Evolutionary conservation across 2,797 vertebrate species (phyloP).

Genomic region (Brachyrhaphis roseni): DNA sequence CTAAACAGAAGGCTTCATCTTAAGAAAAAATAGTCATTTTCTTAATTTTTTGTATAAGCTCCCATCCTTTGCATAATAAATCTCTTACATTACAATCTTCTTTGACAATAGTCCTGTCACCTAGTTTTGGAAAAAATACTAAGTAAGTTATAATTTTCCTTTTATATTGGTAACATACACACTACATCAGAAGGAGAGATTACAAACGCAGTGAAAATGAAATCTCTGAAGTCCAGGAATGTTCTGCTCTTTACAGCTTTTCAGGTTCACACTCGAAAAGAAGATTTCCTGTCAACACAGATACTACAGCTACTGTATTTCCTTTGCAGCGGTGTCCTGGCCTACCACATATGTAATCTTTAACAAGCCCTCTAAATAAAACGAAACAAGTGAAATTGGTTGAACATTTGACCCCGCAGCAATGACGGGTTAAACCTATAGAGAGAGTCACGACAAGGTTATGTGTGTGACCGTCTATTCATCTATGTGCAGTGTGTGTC

Average conservation of each 20-base stretch:
- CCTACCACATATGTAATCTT: constrained; percentile 51
- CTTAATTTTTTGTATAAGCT: not conserved
- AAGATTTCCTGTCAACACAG: constrained; percentile 45
- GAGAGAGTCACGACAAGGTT: constrained; percentile 60
- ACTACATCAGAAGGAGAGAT: constrained; percentile 42
- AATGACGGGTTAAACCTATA: constrained; percentile 57
- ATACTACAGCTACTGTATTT: constrained; percentile 40
- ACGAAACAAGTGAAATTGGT: constrained; percentile 53
- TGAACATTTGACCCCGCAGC: constrained; percentile 39
- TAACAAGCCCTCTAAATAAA: constrained; percentile 58
- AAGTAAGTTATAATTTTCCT: constrained; percentile 39
- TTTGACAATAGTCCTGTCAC: not conserved
- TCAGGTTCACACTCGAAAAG: constrained; percentile 58
- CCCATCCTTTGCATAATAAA: not conserved
- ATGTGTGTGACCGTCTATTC: constrained; percentile 34
- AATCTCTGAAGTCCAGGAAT: constrained; percentile 1
- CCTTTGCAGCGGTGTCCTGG: constrained; percentile 52
- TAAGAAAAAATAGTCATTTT: not conserved
- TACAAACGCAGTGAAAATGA: constrained; percentile 56
- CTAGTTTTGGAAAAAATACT: not conserved
- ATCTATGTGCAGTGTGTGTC: constrained; percentile 38
- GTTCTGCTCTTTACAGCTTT: constrained; percentile 37
- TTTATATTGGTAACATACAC: constrained; percentile 48
- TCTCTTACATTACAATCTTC: not conserved
- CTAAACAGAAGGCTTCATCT: not conserved